Evolutionary conservation across 2,113 vertebrate species (phyloP).

Genomic region (Sus scrofa): DNA sequence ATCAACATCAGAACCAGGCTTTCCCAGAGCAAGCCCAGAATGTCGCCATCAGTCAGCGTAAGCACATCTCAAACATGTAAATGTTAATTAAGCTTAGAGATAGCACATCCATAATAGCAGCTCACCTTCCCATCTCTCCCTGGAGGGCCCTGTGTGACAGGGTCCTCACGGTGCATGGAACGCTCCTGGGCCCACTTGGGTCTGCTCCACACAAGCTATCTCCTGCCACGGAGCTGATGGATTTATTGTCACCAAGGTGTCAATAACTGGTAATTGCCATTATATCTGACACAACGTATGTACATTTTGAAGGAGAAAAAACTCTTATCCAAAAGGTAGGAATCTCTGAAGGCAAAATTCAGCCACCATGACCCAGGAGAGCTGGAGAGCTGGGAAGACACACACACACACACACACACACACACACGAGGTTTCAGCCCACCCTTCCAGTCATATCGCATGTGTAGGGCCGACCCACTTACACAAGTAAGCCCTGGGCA

Average conservation of each 20-base stretch:
- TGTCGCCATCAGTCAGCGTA: not conserved
- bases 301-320: not conserved
- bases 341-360: not conserved
- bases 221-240: not conserved
- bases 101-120: not conserved
- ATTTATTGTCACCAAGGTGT: not conserved
- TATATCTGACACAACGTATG: not conserved
- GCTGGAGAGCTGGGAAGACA: not conserved
- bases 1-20: not conserved
- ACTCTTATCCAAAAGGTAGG: not conserved
- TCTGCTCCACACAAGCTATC: not conserved
- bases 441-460: not conserved
- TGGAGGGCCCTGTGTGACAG: not conserved
- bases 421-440: too few relatives aligned
- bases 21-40: not conserved
- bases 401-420: not conserved
- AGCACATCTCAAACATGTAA: not conserved
- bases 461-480: not conserved
- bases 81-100: not conserved
- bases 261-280: not conserved
- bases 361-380: not conserved
- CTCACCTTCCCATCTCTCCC: not conserved
- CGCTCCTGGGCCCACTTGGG: not conserved
- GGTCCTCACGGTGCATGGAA: not conserved
- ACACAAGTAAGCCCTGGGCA: not conserved